Evolutionary conservation across 2,113 vertebrate species (phyloP).

Genomic region (Dicentrarchus labrax): DNA sequence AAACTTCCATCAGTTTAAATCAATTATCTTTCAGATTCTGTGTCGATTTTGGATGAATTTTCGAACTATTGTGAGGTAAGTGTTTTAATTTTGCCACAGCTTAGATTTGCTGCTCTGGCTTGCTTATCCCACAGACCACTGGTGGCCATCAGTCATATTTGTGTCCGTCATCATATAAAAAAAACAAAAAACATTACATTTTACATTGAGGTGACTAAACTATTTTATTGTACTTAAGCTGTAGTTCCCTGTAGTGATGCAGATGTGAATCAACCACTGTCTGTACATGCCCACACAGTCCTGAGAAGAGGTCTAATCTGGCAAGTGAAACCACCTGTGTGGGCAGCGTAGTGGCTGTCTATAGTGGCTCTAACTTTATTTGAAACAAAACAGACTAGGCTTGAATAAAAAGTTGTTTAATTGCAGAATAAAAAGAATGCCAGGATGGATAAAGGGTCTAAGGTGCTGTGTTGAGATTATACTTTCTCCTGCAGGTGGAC

Average conservation of each 20-base stretch:
- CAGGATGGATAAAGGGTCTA: constrained; percentile 3
- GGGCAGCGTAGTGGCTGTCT: constrained; percentile 22
- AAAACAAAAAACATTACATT: too few relatives aligned
- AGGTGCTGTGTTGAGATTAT: constrained; percentile 8
- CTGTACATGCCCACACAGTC: constrained; percentile 57
- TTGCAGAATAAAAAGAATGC: constrained; percentile 25
- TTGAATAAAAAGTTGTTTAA: constrained; percentile 37
- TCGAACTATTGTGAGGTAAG: neutral
- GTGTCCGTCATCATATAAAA: too few relatives aligned
- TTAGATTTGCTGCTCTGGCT: neutral
- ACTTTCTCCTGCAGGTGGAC: constrained; percentile 12
- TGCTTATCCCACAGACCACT: neutral
- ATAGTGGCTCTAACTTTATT: constrained; percentile 42
- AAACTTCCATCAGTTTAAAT: neutral
- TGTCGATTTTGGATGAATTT: neutral
- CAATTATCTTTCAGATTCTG: neutral
- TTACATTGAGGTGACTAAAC: neutral
- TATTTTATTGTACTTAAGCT: neutral
- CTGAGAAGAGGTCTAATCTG: constrained; percentile 64
- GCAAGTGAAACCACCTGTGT: constrained; percentile 61
- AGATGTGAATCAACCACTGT: constrained; percentile 52
- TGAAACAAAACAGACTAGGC: constrained; percentile 43
- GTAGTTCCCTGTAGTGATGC: constrained; percentile 19
- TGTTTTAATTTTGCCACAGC: neutral
- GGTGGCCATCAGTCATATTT: neutral